These are phyloP conservation scores for Ispidina lecontei DNA, from an alignment of 2,797 vertebrate species.

Conservation along the genomic window DNA sequence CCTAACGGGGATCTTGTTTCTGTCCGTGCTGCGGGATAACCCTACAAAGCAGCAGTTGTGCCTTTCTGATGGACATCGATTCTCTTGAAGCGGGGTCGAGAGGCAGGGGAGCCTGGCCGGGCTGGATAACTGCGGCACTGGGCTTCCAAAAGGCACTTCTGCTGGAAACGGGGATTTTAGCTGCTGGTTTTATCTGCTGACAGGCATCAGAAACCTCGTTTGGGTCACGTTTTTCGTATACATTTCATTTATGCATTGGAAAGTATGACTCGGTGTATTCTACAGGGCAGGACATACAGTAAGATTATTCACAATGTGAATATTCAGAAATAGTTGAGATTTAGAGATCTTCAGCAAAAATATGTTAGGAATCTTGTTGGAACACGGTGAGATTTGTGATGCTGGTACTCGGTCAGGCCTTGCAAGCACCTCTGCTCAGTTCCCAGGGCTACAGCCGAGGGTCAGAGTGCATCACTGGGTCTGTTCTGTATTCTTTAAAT, in stretches of 20 bases:
- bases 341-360: neutral
- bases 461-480: fast-evolving
- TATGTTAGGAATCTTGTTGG: fast-evolving
- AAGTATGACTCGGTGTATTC: fast-evolving
- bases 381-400: fast-evolving
- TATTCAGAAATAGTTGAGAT: fast-evolving
- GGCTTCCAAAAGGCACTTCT: fast-evolving
- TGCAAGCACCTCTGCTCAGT: fast-evolving
- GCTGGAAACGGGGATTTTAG: fast-evolving
- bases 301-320: fast-evolving
- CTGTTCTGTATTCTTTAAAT: neutral
- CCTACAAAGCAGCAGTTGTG: fast-evolving
- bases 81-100: fast-evolving
- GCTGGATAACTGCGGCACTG: fast-evolving
- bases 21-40: neutral
- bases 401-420: neutral
- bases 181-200: neutral
- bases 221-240: fast-evolving
- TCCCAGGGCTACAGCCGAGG: fast-evolving
- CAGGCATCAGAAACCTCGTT: fast-evolving
- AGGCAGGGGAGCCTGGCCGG: neutral
- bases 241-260: fast-evolving
- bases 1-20: neutral
- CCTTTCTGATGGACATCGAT: fast-evolving
- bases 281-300: fast-evolving